Evolutionary conservation across 2,797 vertebrate genomes (phyloP).

Genomic region (Champsocephalus gunnari): DNA sequence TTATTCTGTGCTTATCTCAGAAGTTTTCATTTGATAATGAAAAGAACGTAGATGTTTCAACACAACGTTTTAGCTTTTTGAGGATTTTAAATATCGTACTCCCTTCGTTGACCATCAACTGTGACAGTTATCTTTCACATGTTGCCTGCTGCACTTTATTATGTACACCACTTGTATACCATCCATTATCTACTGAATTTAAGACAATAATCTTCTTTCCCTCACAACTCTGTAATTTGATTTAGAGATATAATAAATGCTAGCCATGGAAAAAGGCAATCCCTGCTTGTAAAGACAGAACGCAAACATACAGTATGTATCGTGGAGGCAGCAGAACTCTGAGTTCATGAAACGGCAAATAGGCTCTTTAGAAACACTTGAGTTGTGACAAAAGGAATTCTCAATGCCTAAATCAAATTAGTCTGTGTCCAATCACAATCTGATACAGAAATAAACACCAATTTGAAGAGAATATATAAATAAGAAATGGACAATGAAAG

Average conservation of each 20-base stretch:
- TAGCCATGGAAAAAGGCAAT: constrained; percentile 32
- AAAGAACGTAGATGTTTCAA: constrained; percentile 7
- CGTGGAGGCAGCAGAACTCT: constrained; percentile 12
- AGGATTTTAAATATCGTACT: constrained; percentile 20
- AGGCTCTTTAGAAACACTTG: constrained; percentile 23
- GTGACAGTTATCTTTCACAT: constrained; percentile 30
- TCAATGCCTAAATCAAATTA: constrained; percentile 58
- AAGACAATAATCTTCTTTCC: constrained; percentile 25
- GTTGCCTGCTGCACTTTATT: constrained; percentile 2
- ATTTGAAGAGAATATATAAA: constrained; percentile 34
- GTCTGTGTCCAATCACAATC: constrained; percentile 56
- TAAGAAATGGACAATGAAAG: constrained; percentile 28
- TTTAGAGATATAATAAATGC: constrained; percentile 31
- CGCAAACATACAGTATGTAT: constrained; percentile 12
- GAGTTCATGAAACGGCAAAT: constrained; percentile 21
- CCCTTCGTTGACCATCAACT: constrained; percentile 13
- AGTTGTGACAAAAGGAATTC: constrained; percentile 48
- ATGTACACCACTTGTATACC: constrained; percentile 11
- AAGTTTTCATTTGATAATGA: constrained; percentile 23
- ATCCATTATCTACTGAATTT: constrained; percentile 12
- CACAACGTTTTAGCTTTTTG: constrained; percentile 15
- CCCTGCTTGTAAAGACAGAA: constrained; percentile 24
- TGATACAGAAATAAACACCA: constrained; percentile 42
- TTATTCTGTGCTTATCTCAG: constrained; percentile 30
- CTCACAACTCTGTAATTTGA: constrained; percentile 14